A percentile compares a stretch with the other conserved stretches of the same genome.
phyloP scores from a whole-genome alignment of 2,888 invertebrate genomes.

The Drosophila paucipuncta region DNA sequence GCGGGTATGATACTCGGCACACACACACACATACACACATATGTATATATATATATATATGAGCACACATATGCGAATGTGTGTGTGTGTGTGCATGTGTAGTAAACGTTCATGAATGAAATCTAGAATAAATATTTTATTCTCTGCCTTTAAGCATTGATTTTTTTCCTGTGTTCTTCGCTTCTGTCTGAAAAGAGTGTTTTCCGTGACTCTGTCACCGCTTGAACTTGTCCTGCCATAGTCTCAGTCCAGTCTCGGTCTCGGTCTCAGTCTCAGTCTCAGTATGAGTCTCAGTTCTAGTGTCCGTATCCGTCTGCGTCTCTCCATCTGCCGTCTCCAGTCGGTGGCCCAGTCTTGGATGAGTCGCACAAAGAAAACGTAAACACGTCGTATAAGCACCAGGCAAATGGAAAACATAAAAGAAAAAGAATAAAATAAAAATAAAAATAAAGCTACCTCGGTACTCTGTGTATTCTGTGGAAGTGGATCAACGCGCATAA shows the following conservation, averaged over 20 bases:
- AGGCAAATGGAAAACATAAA: slow-evolving; percentile 58
- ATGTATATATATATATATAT: slow-evolving; percentile 16
- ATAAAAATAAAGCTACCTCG: slow-evolving; percentile 58
- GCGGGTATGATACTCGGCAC: slow-evolving; percentile 44
- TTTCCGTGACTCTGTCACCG: slow-evolving; percentile 31
- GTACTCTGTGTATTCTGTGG: slow-evolving; percentile 30
- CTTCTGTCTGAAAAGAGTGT: slow-evolving; percentile 30
- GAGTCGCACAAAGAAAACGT: slow-evolving; percentile 59
- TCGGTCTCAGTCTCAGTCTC: slow-evolving; percentile 2
- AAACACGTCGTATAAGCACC: slow-evolving; percentile 59
- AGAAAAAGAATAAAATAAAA: slow-evolving; percentile 65
- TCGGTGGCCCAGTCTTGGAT: slow-evolving; percentile 33
- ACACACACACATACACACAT: slow-evolving; percentile 25
- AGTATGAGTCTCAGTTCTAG: slow-evolving; percentile 13
- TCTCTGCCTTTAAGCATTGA: slow-evolving; percentile 69
- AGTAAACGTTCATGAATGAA: slow-evolving; percentile 76
- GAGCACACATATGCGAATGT: neutral
- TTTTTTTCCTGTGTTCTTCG: slow-evolving; percentile 24
- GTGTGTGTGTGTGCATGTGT: neutral
- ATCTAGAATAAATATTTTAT: slow-evolving; percentile 80
- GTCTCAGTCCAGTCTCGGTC: slow-evolving; percentile 19
- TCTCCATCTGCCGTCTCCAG: slow-evolving; percentile 1
- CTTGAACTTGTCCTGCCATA: slow-evolving; percentile 25
- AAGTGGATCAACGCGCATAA: slow-evolving; percentile 61
- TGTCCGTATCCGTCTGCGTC: slow-evolving; percentile 10